Conservation (phyloP, 2,797 vertebrate species). For the Masticophis lateralis region DNA sequence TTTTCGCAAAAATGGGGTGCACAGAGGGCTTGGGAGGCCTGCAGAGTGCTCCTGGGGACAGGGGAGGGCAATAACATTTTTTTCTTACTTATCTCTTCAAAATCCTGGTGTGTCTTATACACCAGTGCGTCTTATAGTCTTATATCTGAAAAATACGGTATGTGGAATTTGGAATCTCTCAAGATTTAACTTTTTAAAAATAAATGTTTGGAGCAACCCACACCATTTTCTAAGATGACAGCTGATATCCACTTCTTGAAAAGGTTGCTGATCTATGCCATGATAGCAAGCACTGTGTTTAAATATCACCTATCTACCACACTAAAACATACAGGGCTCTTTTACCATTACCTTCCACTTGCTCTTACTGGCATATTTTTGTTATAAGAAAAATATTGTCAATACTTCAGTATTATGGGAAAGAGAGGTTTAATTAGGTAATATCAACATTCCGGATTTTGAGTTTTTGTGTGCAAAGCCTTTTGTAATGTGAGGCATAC, state of each 20-base stretch:
- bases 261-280: background rate
- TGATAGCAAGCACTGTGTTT: background rate
- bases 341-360: background rate
- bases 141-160: too few species aligned
- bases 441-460: background rate
- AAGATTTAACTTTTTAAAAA: background rate
- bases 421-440: background rate
- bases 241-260: background rate
- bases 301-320: background rate
- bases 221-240: background rate
- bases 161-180: background rate
- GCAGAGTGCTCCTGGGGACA: too few species aligned
- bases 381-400: background rate
- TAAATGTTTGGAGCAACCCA: background rate
- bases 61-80: too few species aligned
- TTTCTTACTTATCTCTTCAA: too few species aligned
- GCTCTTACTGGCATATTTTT: background rate
- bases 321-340: background rate
- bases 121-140: too few species aligned
- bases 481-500: background rate
- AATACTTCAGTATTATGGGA: background rate
- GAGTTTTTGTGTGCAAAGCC: background rate
- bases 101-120: too few species aligned
- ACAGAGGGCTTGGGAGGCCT: too few species aligned
- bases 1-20: too few species aligned